phyloP scores from a whole-genome alignment of 92 coral and sea anemone genomes.

The Parazoanthus swiftii region DNA sequence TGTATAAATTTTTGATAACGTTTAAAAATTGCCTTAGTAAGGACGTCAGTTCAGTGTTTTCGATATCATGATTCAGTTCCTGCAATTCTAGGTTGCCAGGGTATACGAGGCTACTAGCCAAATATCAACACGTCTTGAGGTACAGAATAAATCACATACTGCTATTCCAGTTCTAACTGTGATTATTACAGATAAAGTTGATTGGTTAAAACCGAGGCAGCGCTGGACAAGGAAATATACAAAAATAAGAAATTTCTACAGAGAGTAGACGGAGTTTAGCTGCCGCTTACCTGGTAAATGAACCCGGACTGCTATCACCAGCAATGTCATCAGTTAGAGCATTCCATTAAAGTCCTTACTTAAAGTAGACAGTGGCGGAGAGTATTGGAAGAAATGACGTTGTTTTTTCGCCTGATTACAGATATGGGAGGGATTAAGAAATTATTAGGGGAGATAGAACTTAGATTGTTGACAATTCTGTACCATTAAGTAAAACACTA shows the following conservation, averaged over 20 bases:
- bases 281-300: not conserved
- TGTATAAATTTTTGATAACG: too few relatives aligned
- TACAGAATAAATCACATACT: not conserved
- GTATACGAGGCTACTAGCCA: not conserved
- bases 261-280: not conserved
- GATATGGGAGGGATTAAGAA: not conserved
- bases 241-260: too few relatives aligned
- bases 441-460: not conserved
- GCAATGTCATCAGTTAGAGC: too few relatives aligned
- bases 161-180: not conserved
- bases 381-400: too few relatives aligned
- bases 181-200: not conserved
- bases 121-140: not conserved
- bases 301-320: too few relatives aligned
- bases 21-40: too few relatives aligned
- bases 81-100: not conserved
- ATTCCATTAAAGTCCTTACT: too few relatives aligned
- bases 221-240: too few relatives aligned
- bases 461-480: not conserved
- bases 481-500: not conserved
- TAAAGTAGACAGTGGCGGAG: too few relatives aligned
- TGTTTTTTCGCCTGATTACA: too few relatives aligned
- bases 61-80: too few relatives aligned
- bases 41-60: too few relatives aligned
- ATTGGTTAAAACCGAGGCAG: not conserved